A percentile compares a stretch with the other conserved stretches of the same genome.
Evolutionary conservation across 2,888 invertebrate genomes (phyloP).

Genomic region (Alcis repandata): DNA sequence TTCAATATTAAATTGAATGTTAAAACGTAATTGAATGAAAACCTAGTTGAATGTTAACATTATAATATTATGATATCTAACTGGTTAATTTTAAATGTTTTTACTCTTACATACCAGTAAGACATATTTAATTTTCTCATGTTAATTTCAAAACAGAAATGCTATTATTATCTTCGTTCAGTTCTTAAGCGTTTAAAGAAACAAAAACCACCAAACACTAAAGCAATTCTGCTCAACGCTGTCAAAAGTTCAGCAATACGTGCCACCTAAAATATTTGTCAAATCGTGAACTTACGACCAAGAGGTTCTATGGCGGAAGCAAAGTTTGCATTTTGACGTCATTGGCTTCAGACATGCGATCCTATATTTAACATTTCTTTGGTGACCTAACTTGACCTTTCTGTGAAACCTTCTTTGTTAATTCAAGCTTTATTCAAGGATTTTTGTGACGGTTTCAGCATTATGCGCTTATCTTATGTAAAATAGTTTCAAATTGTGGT

Average conservation of each 20-base stretch:
- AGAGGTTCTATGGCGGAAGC: slow-evolving; percentile 60
- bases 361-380: slow-evolving; percentile 78
- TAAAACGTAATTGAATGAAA: too few species aligned
- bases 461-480: slow-evolving; percentile 28
- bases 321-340: slow-evolving; percentile 70
- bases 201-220: not conserved
- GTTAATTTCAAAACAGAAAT: too few species aligned
- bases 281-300: slow-evolving; percentile 58
- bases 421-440: slow-evolving; percentile 52
- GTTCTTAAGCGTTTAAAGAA: too few species aligned
- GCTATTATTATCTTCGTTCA: too few species aligned
- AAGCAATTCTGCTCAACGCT: slow-evolving; percentile 3
- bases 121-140: too few species aligned
- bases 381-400: slow-evolving; percentile 70
- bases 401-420: slow-evolving; percentile 50
- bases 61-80: too few species aligned
- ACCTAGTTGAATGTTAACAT: too few species aligned
- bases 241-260: slow-evolving; percentile 38
- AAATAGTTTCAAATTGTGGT: slow-evolving; percentile 3
- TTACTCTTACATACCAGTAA: too few species aligned
- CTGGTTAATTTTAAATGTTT: too few species aligned
- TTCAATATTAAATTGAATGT: too few species aligned
- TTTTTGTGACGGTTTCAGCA: slow-evolving; percentile 28
- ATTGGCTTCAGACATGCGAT: slow-evolving; percentile 75
- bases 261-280: slow-evolving; percentile 54